Evolutionary conservation across 2,113 vertebrate genomes (phyloP).

Genomic region (Laticauda laticaudata): DNA sequence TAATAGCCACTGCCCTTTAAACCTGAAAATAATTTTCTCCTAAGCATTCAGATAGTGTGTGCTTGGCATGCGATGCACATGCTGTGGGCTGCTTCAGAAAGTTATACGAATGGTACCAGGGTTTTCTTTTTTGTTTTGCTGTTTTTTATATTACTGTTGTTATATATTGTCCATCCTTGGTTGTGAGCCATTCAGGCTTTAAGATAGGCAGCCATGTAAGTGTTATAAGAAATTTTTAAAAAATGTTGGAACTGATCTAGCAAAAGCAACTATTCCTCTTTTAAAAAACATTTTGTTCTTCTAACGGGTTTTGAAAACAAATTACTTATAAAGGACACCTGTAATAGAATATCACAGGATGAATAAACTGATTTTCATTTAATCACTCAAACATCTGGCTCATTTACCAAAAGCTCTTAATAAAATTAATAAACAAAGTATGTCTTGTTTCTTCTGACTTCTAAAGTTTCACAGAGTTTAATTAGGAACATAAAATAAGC

Average conservation of each 20-base stretch:
- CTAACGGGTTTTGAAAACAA: neutral
- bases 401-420: slow-evolving; percentile 20
- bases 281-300: neutral
- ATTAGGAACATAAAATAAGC: slow-evolving; percentile 33
- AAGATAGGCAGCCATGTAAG: neutral
- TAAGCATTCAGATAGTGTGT: neutral
- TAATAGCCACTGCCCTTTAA: neutral
- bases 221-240: neutral
- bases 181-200: neutral
- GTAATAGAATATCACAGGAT: slow-evolving; percentile 19
- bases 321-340: slow-evolving; percentile 2
- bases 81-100: neutral
- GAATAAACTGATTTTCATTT: slow-evolving; percentile 36
- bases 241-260: neutral
- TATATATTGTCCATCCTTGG: neutral
- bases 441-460: neutral
- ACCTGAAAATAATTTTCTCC: neutral
- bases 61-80: neutral
- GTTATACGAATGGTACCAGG: neutral
- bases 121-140: neutral
- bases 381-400: neutral
- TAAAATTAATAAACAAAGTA: slow-evolving; percentile 23
- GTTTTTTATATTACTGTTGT: neutral
- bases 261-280: neutral
- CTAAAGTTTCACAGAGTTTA: slow-evolving; percentile 7